These are phyloP conservation scores for Aselliscus stoliczkanus DNA, from an alignment of 2,797 vertebrate species.

Conservation along the genomic window DNA sequence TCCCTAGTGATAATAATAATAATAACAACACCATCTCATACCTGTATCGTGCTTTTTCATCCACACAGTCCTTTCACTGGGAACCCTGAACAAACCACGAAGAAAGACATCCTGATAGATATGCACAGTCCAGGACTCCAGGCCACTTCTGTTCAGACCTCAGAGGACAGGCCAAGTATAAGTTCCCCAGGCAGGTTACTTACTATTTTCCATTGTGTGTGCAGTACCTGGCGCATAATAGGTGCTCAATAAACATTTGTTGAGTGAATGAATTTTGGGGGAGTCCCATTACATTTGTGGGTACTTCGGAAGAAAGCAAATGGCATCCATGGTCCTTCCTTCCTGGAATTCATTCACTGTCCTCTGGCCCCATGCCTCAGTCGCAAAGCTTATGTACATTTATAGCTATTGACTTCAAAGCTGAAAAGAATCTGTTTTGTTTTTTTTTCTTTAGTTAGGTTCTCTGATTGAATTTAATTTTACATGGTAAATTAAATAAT, in stretches of 20 bases:
- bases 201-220: not conserved
- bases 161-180: not conserved
- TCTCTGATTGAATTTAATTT: constrained; percentile 22
- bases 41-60: not conserved
- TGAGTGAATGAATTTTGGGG: not conserved
- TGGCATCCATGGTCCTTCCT: not conserved
- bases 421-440: not conserved
- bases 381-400: not conserved
- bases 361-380: not conserved
- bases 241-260: not conserved
- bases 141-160: not conserved
- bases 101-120: not conserved
- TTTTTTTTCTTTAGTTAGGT: constrained; percentile 6
- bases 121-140: not conserved
- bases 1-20: not conserved
- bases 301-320: not conserved
- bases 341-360: not conserved
- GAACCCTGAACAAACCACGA: not conserved
- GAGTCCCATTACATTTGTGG: not conserved
- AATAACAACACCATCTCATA: not conserved
- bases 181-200: not conserved
- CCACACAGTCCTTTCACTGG: not conserved
- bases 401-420: not conserved
- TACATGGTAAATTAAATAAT: not conserved
- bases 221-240: not conserved